phyloP scores from a whole-genome alignment of 2,888 invertebrate species.

The Galerucella calmariensis region DNA sequence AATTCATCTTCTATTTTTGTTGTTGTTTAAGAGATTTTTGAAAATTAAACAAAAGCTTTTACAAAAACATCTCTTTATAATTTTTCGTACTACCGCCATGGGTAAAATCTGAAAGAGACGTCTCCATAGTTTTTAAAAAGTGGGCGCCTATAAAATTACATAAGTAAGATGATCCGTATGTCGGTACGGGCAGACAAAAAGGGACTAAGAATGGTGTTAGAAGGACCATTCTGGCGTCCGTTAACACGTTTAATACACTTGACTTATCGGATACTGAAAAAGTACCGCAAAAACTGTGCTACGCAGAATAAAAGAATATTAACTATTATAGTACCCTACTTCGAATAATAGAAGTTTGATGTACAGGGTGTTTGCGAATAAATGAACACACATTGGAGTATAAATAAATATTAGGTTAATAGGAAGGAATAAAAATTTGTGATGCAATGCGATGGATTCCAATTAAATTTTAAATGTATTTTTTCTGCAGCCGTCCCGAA shows the following conservation, averaged over 20 bases:
- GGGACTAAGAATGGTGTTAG: conserved; percentile 38
- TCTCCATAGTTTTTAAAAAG: conserved; percentile 3
- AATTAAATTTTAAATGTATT: too few species aligned
- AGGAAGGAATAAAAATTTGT: too few species aligned
- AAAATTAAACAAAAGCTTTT: background rate
- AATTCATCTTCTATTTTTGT: too few species aligned
- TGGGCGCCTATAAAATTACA: conserved; percentile 39
- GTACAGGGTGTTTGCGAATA: background rate
- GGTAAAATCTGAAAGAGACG: background rate
- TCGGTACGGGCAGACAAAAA: conserved; percentile 46
- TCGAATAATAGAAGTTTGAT: background rate
- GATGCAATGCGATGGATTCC: too few species aligned
- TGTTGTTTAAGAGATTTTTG: background rate
- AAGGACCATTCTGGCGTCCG: conserved; percentile 46
- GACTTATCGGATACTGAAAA: conserved; percentile 50
- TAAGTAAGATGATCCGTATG: conserved; percentile 39
- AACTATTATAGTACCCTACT: background rate
- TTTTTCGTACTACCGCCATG: background rate
- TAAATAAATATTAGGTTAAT: too few species aligned
- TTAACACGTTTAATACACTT: conserved; percentile 56
- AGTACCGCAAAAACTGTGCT: conserved; percentile 37
- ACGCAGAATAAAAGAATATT: conserved; percentile 37
- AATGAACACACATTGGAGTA: background rate
- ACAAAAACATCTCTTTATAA: background rate
- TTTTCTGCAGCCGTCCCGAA: too few species aligned